phyloP scores from a whole-genome alignment of 2,888 invertebrate genomes.

The Julus scanicus region DNA sequence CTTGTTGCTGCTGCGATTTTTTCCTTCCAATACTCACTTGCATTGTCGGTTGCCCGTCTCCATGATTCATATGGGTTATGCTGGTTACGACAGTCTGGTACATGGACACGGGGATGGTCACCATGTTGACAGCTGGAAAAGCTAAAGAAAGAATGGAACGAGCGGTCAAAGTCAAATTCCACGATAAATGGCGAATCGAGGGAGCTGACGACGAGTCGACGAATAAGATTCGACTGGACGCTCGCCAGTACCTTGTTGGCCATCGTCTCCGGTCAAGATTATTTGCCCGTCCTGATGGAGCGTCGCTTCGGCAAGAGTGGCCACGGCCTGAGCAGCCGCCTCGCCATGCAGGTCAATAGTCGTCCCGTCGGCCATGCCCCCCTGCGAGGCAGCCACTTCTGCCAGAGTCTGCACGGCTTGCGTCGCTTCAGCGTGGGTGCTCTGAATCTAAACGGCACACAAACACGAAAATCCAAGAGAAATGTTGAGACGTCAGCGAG shows the following conservation, averaged over 20 bases:
- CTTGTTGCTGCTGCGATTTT: conserved; percentile 17
- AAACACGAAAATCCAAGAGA: neutral
- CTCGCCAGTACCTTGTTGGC: conserved; percentile 68
- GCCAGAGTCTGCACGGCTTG: conserved; percentile 68
- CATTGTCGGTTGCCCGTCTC: conserved; percentile 59
- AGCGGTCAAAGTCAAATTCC: neutral
- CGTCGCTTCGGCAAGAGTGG: conserved; percentile 88
- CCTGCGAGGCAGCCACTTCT: conserved; percentile 71
- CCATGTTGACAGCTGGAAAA: conserved; percentile 83
- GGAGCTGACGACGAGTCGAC: too few species aligned
- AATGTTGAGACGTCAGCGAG: conserved; percentile 26
- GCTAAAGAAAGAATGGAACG: conserved; percentile 57
- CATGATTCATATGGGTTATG: conserved; percentile 61
- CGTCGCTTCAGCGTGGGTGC: conserved; percentile 62
- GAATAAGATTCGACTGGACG: neutral
- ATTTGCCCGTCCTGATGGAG: conserved; percentile 93
- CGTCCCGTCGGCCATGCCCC: conserved; percentile 70
- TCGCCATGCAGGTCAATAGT: conserved; percentile 82
- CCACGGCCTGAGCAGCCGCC: conserved; percentile 62
- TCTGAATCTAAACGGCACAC: conserved; percentile 59
- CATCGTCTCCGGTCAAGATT: conserved; percentile 94
- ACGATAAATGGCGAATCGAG: too few species aligned
- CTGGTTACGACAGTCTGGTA: conserved; percentile 94
- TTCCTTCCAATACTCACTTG: conserved; percentile 54
- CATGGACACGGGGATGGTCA: conserved; percentile 95